Conservation (phyloP, 2,797 vertebrate genomes). For the Arrhamphus sclerolepis region DNA sequence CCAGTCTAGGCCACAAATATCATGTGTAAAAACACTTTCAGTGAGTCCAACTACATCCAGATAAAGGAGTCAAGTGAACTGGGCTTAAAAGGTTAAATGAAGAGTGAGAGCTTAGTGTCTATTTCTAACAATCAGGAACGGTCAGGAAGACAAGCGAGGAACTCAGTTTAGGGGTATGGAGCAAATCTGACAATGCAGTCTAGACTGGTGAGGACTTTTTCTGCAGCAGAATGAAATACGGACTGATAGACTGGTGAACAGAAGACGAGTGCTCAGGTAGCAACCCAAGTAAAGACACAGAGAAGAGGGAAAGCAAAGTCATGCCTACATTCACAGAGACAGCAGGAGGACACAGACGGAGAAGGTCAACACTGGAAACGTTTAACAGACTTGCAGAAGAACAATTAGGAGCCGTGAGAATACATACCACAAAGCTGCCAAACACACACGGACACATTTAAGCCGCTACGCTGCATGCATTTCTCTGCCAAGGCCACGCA, state of each 20-base stretch:
- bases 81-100: too few relatives aligned
- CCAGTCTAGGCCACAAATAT: conserved; percentile 60
- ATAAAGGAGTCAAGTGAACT: too few relatives aligned
- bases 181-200: conserved; percentile 37
- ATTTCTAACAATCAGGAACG: background rate
- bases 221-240: conserved; percentile 40
- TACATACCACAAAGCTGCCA: conserved; percentile 26
- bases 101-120: conserved; percentile 1
- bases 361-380: conserved; percentile 5
- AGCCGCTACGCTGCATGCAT: conserved; percentile 53
- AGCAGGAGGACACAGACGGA: background rate
- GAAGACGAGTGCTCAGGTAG: conserved; percentile 17
- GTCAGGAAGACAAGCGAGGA: background rate
- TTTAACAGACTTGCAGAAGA: conserved; percentile 11
- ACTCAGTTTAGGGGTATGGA: conserved; percentile 3
- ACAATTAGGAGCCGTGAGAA: conserved; percentile 13
- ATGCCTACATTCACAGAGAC: conserved; percentile 33
- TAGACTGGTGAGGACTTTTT: conserved; percentile 51
- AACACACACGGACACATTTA: conserved; percentile 37
- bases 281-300: conserved; percentile 28
- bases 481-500: conserved; percentile 42
- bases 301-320: conserved; percentile 24
- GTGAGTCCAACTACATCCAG: too few relatives aligned
- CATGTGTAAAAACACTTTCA: background rate
- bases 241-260: conserved; percentile 25